These are phyloP conservation scores for Hyperoplus lanceolatus DNA, from an alignment of 2,797 vertebrate species.

Conservation along the genomic window DNA sequence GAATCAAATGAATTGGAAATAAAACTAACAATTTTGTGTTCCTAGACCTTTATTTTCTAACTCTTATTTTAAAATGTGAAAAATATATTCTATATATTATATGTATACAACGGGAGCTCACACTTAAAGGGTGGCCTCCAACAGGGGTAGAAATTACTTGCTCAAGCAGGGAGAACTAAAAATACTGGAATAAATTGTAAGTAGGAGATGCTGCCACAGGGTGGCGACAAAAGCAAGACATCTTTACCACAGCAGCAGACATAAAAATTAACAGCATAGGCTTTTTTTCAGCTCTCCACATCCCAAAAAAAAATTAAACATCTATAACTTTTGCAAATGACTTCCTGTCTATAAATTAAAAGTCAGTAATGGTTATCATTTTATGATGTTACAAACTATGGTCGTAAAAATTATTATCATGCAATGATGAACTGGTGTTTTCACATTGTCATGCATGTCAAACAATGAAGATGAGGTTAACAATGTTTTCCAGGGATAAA, in stretches of 20 bases:
- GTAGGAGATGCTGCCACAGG: slow-evolving; percentile 32
- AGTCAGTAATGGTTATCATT: neutral
- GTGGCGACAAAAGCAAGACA: slow-evolving; percentile 55
- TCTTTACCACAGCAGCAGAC: neutral
- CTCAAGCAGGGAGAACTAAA: neutral
- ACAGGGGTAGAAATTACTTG: neutral
- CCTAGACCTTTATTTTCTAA: neutral
- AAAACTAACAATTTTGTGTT: neutral
- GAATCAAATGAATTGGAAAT: neutral
- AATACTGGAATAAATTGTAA: slow-evolving; percentile 7
- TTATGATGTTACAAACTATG: neutral
- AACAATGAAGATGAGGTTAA: neutral
- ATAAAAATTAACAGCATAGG: neutral
- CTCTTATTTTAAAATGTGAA: neutral
- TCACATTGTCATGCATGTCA: slow-evolving; percentile 3
- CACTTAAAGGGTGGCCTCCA: neutral
- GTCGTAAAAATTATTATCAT: slow-evolving; percentile 1
- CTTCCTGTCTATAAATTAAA: slow-evolving; percentile 4
- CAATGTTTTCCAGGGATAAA: neutral
- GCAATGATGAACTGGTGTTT: neutral
- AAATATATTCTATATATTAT: neutral
- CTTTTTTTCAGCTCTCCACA: neutral
- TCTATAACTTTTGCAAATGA: neutral
- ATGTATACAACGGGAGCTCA: neutral
- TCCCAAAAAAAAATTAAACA: slow-evolving; percentile 1